Evolutionary conservation across 2,888 invertebrate genomes (phyloP).

Genomic region (Microctonus hyperodae): DNA sequence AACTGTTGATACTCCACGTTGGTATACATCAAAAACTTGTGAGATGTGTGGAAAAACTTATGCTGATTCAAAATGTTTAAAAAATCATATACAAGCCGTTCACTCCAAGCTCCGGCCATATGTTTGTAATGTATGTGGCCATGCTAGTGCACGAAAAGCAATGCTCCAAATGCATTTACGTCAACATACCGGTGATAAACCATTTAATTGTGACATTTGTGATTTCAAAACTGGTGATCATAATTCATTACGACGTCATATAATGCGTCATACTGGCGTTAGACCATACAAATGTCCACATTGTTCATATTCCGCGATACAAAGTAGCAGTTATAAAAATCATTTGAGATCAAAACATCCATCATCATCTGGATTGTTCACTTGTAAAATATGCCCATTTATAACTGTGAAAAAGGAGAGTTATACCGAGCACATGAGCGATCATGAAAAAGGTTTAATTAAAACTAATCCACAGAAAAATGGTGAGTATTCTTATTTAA

Average conservation of each 20-base stretch:
- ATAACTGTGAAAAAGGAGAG: constrained; percentile 68
- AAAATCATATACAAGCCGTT: constrained; percentile 75
- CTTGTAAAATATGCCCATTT: constrained; percentile 67
- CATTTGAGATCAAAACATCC: constrained; percentile 69
- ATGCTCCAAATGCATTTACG: constrained; percentile 76
- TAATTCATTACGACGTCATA: constrained; percentile 74
- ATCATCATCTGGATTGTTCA: constrained; percentile 62
- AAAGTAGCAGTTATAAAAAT: constrained; percentile 73
- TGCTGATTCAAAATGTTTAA: constrained; percentile 73
- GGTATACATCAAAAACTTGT: constrained; percentile 72
- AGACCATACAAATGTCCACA: constrained; percentile 72
- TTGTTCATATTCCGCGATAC: constrained; percentile 75
- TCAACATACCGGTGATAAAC: constrained; percentile 82
- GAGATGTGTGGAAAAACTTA: constrained; percentile 74
- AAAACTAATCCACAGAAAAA: constrained; percentile 50
- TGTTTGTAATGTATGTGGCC: constrained; percentile 77
- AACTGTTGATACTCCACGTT: constrained; percentile 55
- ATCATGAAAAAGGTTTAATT: constrained; percentile 66
- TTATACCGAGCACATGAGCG: constrained; percentile 66
- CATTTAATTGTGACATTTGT: constrained; percentile 75
- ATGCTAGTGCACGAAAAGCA: constrained; percentile 75
- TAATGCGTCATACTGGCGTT: constrained; percentile 69
- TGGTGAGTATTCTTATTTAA: constrained; percentile 30
- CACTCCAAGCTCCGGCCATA: constrained; percentile 79
- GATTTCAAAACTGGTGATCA: constrained; percentile 78